These are phyloP conservation scores for Heptranchias perlo DNA, from an alignment of 2,113 vertebrate genomes.

Conservation along the genomic window DNA sequence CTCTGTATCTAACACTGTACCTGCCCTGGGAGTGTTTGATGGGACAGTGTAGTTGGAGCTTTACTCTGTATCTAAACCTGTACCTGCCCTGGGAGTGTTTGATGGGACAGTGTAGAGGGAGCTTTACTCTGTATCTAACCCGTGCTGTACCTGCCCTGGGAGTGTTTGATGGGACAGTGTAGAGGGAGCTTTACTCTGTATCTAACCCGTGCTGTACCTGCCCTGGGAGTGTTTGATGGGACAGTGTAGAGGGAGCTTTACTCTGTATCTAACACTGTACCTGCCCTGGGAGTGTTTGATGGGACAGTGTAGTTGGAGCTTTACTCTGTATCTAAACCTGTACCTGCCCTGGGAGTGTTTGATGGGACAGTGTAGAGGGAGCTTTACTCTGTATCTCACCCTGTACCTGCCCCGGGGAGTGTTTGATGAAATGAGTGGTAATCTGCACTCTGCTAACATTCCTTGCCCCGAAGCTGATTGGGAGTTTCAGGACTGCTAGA, in stretches of 20 bases:
- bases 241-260: background rate
- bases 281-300: no score
- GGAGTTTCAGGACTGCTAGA: no score
- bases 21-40: no score
- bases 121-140: background rate
- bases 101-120: background rate
- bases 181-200: background rate
- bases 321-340: background rate
- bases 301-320: background rate
- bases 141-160: background rate
- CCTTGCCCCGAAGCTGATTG: no score
- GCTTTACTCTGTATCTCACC: background rate
- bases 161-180: background rate
- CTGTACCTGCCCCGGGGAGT: background rate
- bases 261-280: background rate
- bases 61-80: background rate
- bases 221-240: no score
- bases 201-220: background rate
- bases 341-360: background rate
- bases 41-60: background rate
- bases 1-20: background rate
- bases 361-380: background rate
- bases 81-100: background rate
- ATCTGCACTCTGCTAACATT: no score
- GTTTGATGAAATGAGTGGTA: background rate